Conservation (phyloP, 1,140 invertebrate species). For the Physella acuta region DNA sequence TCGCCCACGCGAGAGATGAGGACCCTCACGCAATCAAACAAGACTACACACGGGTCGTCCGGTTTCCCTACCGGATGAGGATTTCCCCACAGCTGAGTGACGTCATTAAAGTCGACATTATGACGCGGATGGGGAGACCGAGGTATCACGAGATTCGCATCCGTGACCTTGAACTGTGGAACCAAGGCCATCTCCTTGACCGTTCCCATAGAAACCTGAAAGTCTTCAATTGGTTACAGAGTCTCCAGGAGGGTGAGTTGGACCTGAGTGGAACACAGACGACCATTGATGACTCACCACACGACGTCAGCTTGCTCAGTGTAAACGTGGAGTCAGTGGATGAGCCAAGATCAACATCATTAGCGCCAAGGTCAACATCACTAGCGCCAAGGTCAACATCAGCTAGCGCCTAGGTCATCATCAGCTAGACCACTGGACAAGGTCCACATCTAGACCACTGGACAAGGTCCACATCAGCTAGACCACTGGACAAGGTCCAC, state of each 20-base stretch:
- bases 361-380: too few species aligned
- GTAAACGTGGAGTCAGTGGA: too few species aligned
- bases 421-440: too few species aligned
- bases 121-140: constrained; percentile 47
- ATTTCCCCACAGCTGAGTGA: constrained; percentile 48
- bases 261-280: too few species aligned
- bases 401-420: too few species aligned
- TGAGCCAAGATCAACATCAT: too few species aligned
- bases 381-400: too few species aligned
- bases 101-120: constrained; percentile 45
- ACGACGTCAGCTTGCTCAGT: too few species aligned
- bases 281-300: too few species aligned
- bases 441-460: too few species aligned
- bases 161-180: constrained; percentile 42
- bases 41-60: constrained; percentile 35
- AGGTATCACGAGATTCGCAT: constrained; percentile 46
- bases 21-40: constrained; percentile 38
- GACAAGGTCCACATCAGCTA: too few species aligned
- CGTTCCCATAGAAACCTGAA: constrained; percentile 45
- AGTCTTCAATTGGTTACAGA: constrained; percentile 52
- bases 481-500: too few species aligned
- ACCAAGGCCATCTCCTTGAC: constrained; percentile 38
- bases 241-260: constrained; percentile 41
- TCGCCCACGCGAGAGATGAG: constrained; percentile 32
- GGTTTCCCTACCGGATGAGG: constrained; percentile 43